Evolutionary conservation across 2,113 vertebrate genomes (phyloP), one percentile per base, ranked within the genome.

Genomic region (Cyphomyrus plagiostoma): DNA sequence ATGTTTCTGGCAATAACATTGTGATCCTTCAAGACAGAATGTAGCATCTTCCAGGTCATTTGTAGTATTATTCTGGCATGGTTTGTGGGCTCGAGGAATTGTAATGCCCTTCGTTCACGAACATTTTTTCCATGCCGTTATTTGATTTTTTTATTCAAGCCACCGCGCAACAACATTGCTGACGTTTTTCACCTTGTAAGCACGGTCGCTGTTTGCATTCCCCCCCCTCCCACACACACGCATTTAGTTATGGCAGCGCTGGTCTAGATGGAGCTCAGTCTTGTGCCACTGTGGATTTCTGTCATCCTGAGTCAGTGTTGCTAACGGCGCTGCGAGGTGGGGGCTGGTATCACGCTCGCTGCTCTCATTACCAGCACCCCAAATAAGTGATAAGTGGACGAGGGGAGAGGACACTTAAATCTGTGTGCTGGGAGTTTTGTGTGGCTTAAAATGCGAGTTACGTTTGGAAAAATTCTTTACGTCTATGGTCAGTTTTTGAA

Each of bases 291-390:
- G 94, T 92, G 92, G 93, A 94, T 94, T 92, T 89, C 89, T 94
- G 94, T 95, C 95, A 95, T 90, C 89, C 80, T 92, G 39, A 92
- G 94, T 95, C 92, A 94, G 90, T 62, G 91, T 94, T 94, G 94
- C 95, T 94, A 93, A 94, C 93, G 92, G 91, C 86, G 87, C 87
- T 91, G 85, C 86, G 0, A 92, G 91, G 90, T 86, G 21, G 46
- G 50, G 21, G 62, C 8, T 21, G 90, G 86, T 19, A 50, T 13
- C 2, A 45, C 19, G 82, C 3, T 84, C 7, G 13, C 82, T 46
- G 45, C 19, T 23, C 9, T 84, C 7, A 17, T 4, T 56, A 45
- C 19, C 17, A 13, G 21, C 19, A 13, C 26, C 9, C n/a, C 26
- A 35, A 35, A 35, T 35, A 35, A 35, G 35, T 35, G 35, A 35